Percentiles rank a stretch among this genome's conserved stretches.
These are phyloP conservation scores for Pyxicephalus adspersus DNA, from an alignment of 2,113 vertebrate species.

Conservation along the genomic window DNA sequence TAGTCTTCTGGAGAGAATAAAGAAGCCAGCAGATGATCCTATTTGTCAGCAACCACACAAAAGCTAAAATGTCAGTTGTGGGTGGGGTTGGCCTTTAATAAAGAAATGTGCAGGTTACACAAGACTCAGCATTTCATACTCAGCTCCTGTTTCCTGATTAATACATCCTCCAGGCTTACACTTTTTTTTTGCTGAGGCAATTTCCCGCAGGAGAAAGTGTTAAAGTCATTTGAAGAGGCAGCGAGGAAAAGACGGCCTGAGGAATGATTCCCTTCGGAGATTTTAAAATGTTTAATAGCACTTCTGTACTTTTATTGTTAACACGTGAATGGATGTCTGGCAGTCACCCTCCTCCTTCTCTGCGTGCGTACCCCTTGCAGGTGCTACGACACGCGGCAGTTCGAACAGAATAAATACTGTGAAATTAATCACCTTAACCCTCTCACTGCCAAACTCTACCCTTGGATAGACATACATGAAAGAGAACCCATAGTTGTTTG, in stretches of 20 bases:
- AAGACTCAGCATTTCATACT: too few species aligned
- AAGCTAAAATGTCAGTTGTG: too few species aligned
- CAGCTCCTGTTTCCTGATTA: not conserved
- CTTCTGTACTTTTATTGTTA: conserved; percentile 24
- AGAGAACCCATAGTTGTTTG: too few species aligned
- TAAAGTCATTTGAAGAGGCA: not conserved
- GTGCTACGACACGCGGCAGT: conserved; percentile 28
- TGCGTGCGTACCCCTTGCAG: not conserved
- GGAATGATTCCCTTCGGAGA: not conserved
- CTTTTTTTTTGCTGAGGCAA: not conserved
- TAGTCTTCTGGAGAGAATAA: too few species aligned
- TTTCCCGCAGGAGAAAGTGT: not conserved
- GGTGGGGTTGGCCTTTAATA: too few species aligned
- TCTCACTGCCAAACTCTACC: too few species aligned
- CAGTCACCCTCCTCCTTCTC: not conserved
- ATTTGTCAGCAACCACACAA: too few species aligned
- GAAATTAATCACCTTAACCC: conserved; percentile 18
- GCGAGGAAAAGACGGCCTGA: not conserved
- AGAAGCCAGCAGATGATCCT: too few species aligned
- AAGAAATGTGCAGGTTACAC: too few species aligned
- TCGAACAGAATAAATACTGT: conserved; percentile 1
- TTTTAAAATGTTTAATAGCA: conserved; percentile 8
- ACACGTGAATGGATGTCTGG: conserved; percentile 11
- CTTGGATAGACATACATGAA: too few species aligned
- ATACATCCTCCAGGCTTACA: not conserved